phyloP scores from a whole-genome alignment of 2,113 vertebrate genomes.

The Anser cygnoides region DNA sequence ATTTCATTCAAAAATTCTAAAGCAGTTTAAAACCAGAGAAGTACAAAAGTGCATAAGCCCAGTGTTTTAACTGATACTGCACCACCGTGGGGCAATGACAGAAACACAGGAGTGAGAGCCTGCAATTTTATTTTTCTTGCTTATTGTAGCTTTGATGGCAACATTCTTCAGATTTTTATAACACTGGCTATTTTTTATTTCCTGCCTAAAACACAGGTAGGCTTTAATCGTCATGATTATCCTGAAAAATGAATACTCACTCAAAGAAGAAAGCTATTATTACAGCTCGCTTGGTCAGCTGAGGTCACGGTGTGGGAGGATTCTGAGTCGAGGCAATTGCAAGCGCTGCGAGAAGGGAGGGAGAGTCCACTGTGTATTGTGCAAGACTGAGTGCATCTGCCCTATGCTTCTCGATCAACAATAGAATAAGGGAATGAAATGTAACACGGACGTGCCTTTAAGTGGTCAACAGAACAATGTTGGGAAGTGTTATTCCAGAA shows the following conservation, averaged over 20 bases:
- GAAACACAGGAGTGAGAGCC: neutral
- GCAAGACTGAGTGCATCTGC: neutral
- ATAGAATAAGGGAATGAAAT: neutral
- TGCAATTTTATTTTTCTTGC: neutral
- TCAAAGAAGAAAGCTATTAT: neutral
- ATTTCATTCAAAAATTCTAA: neutral
- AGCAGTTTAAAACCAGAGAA: neutral
- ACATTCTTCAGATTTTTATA: neutral
- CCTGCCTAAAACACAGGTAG: neutral
- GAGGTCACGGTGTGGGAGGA: neutral
- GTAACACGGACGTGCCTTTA: neutral
- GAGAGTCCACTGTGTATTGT: neutral
- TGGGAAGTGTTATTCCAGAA: accelerated
- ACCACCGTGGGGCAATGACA: neutral
- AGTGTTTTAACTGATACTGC: neutral
- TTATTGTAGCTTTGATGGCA: neutral
- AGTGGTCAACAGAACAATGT: neutral
- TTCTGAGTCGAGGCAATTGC: accelerated
- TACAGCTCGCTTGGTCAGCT: neutral
- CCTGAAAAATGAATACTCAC: neutral
- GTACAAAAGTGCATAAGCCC: neutral
- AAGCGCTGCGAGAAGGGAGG: accelerated
- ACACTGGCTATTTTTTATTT: neutral
- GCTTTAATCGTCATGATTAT: neutral
- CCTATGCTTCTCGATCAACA: neutral